Base-by-base conservation (phyloP, 2,113 vertebrate genomes). In the Calyptommatus sinebrachiatus region DNA sequence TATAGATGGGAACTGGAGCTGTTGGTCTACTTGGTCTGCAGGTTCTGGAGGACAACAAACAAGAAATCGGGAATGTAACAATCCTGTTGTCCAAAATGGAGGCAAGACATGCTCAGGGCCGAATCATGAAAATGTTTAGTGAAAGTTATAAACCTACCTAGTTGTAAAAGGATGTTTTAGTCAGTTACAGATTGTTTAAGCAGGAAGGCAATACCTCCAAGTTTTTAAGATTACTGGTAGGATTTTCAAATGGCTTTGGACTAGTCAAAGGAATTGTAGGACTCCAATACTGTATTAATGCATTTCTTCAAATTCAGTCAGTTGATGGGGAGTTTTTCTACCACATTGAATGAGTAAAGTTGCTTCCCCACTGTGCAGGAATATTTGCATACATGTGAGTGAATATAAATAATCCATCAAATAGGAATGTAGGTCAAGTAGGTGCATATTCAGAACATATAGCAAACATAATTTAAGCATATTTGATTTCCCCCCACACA, bases 11-110 rank as follows among this genome's bases (percentile, higher is more conserved):
- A 94, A 81, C 71, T 99, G 97, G 98, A 97, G 90, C 66, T 99
- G 98, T 90, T 99, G 97, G 98, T 93, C 95, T 20, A 80, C 86
- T 7, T 99, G 97, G 97, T 96, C 97, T 1, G 53, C 93, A 0
- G 97, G 96, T 84, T 94, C 90, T 1, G 90, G 90, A 62, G 83
- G 88, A 29, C 92, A 79, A 4, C 96, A 85, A 86, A 94, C 82
- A 1, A 95, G 97, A 67, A 96, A 88, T 41, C 94, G 97, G 8
- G 92, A 93, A 85, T 99, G 98, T 85, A 93, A 93, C 91, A 97
- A 97, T 85, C 98, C 98, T 8, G 35, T 85, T 0, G 96, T 96
- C 0, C 91, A 90, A 26, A 89, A 83, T 0, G 95, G 93, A 1
- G 97, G 97, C 50, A 83, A 86, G 4, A 2, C 83, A 0, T 99